These are phyloP conservation scores for Discoglossus pictus DNA, from an alignment of 2,797 vertebrate genomes.

Conservation along the genomic window DNA sequence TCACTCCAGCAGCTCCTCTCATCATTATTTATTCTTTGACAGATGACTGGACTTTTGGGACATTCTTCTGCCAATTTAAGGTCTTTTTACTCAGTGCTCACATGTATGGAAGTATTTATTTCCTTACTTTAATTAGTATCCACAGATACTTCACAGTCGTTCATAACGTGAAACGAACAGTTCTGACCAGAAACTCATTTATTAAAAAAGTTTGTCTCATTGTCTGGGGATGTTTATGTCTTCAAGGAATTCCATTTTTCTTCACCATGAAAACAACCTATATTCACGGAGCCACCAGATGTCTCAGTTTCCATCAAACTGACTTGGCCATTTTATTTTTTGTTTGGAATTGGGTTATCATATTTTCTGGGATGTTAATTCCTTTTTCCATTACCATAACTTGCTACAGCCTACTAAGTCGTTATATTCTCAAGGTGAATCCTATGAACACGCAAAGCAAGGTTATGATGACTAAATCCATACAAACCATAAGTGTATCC, in stretches of 20 bases:
- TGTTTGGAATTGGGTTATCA: conserved; percentile 61
- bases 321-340: conserved; percentile 56
- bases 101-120: conserved; percentile 69
- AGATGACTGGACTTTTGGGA: conserved; percentile 62
- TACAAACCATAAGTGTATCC: conserved; percentile 64
- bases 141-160: conserved; percentile 66
- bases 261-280: conserved; percentile 58
- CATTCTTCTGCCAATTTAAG: conserved; percentile 66
- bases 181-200: conserved; percentile 65
- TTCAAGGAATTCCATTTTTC: conserved; percentile 59
- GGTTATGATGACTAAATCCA: conserved; percentile 65
- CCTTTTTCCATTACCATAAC: conserved; percentile 62
- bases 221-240: conserved; percentile 63
- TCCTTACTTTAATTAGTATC: conserved; percentile 72
- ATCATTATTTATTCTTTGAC: conserved; percentile 63
- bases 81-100: conserved; percentile 64
- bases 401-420: conserved; percentile 63
- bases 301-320: conserved; percentile 67
- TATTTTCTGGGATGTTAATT: conserved; percentile 62
- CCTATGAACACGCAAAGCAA: conserved; percentile 59
- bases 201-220: conserved; percentile 63
- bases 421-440: conserved; percentile 60
- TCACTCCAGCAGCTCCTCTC: conserved; percentile 60
- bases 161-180: conserved; percentile 57
- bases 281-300: conserved; percentile 54